phyloP scores from a whole-genome alignment of 2,888 invertebrate species.

The Zaprionus lineosus region DNA sequence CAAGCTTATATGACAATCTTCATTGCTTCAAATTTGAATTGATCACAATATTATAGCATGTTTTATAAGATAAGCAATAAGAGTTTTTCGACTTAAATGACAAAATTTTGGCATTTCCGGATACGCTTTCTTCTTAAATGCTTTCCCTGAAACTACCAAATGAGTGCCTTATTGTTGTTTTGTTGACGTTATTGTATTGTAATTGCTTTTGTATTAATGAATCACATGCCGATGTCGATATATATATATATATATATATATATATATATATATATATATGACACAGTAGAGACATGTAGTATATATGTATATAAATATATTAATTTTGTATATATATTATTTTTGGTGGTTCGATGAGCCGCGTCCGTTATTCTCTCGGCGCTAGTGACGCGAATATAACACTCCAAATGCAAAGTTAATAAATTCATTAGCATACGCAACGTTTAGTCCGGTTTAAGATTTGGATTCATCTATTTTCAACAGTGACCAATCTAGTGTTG shows the following conservation, averaged over 20 bases:
- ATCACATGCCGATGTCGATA: constrained; percentile 17
- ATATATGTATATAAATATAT: too few relatives aligned
- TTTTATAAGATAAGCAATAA: too few relatives aligned
- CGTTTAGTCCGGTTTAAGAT: constrained; percentile 36
- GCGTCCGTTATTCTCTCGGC: not conserved
- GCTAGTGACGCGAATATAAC: constrained; percentile 9
- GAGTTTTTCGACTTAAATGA: too few relatives aligned
- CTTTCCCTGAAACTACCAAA: too few relatives aligned
- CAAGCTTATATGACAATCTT: too few relatives aligned
- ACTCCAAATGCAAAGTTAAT: constrained; percentile 39
- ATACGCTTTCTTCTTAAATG: too few relatives aligned
- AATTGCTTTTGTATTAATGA: constrained; percentile 48
- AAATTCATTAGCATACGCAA: constrained; percentile 71
- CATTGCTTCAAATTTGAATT: too few relatives aligned
- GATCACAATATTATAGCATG: too few relatives aligned
- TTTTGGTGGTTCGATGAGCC: constrained; percentile 43
- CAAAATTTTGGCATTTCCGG: too few relatives aligned
- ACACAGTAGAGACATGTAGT: too few relatives aligned
- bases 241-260: constrained; percentile 7
- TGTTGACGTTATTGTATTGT: constrained; percentile 4
- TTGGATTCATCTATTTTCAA: constrained; percentile 60
- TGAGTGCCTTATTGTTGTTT: constrained; percentile 35
- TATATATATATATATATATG: not conserved
- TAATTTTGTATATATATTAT: constrained; percentile 9
- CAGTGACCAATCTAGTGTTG: constrained; percentile 48